Conservation (phyloP, 2,113 vertebrate species). For the Naja naja region DNA sequence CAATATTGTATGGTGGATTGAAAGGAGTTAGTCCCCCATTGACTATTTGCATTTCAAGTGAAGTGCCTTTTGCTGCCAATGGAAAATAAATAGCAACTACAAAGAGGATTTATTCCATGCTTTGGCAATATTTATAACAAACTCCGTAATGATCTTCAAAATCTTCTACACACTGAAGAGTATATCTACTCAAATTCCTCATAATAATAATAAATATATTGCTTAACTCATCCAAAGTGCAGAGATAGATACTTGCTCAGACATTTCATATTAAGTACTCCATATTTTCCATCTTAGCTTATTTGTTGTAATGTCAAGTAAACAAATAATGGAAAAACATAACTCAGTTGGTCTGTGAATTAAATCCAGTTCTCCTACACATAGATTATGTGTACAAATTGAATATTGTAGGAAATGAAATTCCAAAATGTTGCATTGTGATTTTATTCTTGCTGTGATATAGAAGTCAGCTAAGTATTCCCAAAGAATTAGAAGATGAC, state of each 20-base stretch:
- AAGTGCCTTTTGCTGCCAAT: not conserved
- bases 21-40: not conserved
- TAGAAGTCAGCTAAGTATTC: not conserved
- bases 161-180: not conserved
- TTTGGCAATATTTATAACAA: not conserved
- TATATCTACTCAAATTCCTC: not conserved
- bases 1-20: not conserved
- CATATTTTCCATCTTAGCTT: not conserved
- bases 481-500: not conserved
- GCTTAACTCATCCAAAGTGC: not conserved
- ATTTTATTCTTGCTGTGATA: not conserved
- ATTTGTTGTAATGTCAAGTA: not conserved
- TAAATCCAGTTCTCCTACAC: not conserved
- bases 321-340: not conserved
- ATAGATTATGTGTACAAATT: not conserved
- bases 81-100: not conserved
- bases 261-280: not conserved
- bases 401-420: not conserved
- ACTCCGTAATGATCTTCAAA: not conserved
- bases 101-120: not conserved
- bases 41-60: not conserved
- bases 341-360: not conserved
- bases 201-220: not conserved
- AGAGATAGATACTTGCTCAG: not conserved
- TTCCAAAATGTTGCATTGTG: not conserved